Percentiles rank a stretch among this genome's conserved stretches.
Conservation (phyloP, 2,888 invertebrate species). For the Saturnia pavonia region DNA sequence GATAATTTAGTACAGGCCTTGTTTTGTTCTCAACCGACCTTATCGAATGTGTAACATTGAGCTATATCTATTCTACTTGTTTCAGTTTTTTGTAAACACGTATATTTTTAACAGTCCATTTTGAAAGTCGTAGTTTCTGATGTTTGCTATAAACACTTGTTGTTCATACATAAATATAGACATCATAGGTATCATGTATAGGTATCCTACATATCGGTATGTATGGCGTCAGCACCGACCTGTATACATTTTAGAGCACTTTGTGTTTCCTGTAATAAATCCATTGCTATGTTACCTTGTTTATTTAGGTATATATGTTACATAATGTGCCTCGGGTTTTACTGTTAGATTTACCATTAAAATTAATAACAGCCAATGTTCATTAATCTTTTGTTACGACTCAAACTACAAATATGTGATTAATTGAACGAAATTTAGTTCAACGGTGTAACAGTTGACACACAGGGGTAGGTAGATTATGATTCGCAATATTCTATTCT, state of each 20-base stretch:
- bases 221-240: background rate
- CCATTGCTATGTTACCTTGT: background rate
- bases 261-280: conserved; percentile 2
- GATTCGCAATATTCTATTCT: background rate
- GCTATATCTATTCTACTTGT: background rate
- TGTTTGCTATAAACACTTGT: background rate
- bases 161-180: background rate
- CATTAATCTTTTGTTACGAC: background rate
- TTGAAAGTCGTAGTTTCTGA: background rate
- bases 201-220: background rate
- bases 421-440: background rate
- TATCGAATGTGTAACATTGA: background rate
- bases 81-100: conserved; percentile 5
- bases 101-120: background rate
- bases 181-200: no score
- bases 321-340: background rate
- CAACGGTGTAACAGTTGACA: no score
- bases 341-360: background rate
- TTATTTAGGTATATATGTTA: background rate
- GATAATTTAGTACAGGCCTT: conserved; percentile 36
- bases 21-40: conserved; percentile 12
- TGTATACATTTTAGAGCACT: background rate
- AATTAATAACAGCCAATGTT: background rate
- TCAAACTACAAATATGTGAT: background rate
- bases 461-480: background rate